Evolutionary conservation across 2,888 invertebrate genomes (phyloP), one percentile per base, ranked within the genome.

Genomic region (Rotaria macrura): DNA sequence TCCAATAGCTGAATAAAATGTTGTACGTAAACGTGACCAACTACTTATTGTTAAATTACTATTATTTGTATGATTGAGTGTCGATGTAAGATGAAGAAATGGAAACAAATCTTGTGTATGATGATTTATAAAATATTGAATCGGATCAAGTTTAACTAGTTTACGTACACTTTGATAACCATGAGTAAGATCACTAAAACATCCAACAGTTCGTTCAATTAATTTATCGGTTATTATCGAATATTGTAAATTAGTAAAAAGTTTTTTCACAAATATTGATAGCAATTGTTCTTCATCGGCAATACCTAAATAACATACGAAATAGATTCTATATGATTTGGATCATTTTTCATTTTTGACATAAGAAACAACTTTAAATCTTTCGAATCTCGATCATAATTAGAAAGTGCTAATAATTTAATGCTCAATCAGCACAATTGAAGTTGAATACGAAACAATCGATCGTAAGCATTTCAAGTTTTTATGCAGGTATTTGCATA

Each of bases 101-200:
- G 97, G 96, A 92, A 98, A 99, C 91, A 97, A 96, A 90, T 97
- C 97, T 90, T 96, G 95, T 89, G 97, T 97, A 90, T 99, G 98
- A 92, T 97, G 96, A 88, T 96, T 96, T 88, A 99, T 93, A 94
- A 99, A 95, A 90, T 97, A 96, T 92, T 97, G 97, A 84, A 98
- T 96, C 91, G 98, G 97, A 83, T 97, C 97, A 87, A 99, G 92
- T 90, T 97, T 96, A 88, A 98, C 96, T 88, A 99, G 93, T 90
- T 98, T 98, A 87, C 97, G 93, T 38, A 98, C 97, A 90, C 96
- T 97, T 89, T 96, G 95, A 92, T 97, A 98, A 29, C 98, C 98
- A 40, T 96, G 95, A 74, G 97, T 97, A 83, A 99, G 93, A 91
- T 99, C 98, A 90, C 95, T 96, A 57, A 99, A 92, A 87, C 99